Conservation (phyloP, 2,113 vertebrate genomes). For the Meriones unguiculatus region DNA sequence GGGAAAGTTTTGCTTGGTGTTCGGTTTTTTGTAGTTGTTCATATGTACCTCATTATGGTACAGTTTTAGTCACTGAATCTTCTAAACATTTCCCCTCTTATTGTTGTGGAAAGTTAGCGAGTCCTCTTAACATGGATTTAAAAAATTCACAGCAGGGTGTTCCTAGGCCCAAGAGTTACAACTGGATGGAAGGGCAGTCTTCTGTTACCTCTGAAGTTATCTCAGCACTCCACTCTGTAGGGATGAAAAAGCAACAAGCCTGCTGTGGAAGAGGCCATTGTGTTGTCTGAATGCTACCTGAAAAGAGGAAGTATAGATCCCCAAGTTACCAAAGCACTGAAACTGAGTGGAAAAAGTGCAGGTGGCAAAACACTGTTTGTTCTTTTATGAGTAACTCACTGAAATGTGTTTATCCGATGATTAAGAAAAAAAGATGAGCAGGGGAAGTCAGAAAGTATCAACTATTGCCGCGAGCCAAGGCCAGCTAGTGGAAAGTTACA, state of each 20-base stretch:
- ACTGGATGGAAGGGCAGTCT: not conserved
- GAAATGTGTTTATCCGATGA: constrained; percentile 27
- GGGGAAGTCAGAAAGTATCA: not conserved
- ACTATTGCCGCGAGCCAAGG: no score
- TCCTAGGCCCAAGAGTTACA: not conserved
- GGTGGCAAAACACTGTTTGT: not conserved
- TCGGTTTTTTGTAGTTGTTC: not conserved
- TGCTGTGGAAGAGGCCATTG: constrained; percentile 54
- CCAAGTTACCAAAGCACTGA: constrained; percentile 66
- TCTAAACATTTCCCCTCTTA: not conserved
- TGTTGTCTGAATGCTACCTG: constrained; percentile 62
- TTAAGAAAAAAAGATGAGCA: not conserved
- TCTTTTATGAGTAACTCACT: constrained; percentile 23
- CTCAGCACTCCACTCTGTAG: constrained; percentile 25
- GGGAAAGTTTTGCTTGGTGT: not conserved
- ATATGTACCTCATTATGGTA: not conserved
- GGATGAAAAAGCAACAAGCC: constrained; percentile 40
- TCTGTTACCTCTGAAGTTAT: constrained; percentile 8
- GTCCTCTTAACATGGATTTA: not conserved
- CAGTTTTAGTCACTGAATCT: not conserved
- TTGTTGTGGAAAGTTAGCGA: not conserved
- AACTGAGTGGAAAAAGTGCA: constrained; percentile 57
- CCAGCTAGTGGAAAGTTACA: no score
- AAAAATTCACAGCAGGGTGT: not conserved
- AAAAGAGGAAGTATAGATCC: constrained; percentile 53